A percentile compares a stretch with the other conserved stretches of the same genome.
These are phyloP conservation scores for Lasioglossum leucozonium DNA, from an alignment of 2,888 invertebrate genomes.

Conservation along the genomic window DNA sequence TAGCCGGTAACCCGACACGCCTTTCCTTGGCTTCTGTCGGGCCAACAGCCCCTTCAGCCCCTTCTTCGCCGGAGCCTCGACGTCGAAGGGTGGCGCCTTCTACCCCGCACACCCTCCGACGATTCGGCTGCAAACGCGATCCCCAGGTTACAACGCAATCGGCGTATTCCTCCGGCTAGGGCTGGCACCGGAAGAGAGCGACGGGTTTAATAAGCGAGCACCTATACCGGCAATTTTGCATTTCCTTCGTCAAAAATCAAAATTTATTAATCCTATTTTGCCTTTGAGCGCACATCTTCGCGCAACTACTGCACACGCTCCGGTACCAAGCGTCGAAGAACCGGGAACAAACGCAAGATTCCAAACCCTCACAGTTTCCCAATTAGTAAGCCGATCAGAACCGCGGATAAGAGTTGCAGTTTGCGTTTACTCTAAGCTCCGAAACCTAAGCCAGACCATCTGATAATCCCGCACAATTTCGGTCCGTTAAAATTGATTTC, in stretches of 20 bases:
- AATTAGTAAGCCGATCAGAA: constrained; percentile 13
- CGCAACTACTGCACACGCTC: no score
- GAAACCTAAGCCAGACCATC: constrained; percentile 19
- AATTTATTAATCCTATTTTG: no score
- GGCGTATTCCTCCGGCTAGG: constrained; percentile 46
- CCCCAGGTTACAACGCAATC: constrained; percentile 56
- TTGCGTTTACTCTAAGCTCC: constrained; percentile 7
- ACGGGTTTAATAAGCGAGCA: constrained; percentile 50
- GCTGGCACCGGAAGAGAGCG: constrained; percentile 33
- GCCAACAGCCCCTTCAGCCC: constrained; percentile 80
- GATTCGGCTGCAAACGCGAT: constrained; percentile 40
- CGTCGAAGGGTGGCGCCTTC: constrained; percentile 77
- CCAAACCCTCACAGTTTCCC: not conserved
- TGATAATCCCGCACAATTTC: constrained; percentile 39
- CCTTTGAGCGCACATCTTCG: no score
- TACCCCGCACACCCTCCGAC: constrained; percentile 71
- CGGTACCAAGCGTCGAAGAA: not conserved
- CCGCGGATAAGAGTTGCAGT: constrained; percentile 16
- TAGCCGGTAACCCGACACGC: constrained; percentile 82
- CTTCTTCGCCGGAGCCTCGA: constrained; percentile 70
- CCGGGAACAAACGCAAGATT: not conserved
- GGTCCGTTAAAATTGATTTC: constrained; percentile 47
- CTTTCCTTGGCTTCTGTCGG: constrained; percentile 84
- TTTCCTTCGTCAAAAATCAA: no score
- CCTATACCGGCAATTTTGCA: constrained; percentile 69